A percentile compares a stretch with the other conserved stretches of the same genome.
These are phyloP conservation scores for Chrysina gloriosa DNA, from an alignment of 2,888 invertebrate genomes.

Conservation along the genomic window DNA sequence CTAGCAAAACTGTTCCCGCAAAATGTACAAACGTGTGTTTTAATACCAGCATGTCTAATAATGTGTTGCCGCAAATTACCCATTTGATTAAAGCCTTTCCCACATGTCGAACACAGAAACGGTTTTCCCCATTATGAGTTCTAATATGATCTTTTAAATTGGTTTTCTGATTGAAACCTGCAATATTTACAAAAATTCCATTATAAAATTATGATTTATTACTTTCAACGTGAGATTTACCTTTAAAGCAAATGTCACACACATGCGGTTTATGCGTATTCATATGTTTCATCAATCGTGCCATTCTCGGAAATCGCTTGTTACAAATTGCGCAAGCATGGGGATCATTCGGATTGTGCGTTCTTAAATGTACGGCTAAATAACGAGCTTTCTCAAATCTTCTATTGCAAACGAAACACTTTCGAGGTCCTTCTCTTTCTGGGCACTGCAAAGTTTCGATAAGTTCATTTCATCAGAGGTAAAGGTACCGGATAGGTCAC, in stretches of 20 bases:
- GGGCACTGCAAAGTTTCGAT: conserved; percentile 47
- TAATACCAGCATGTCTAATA: conserved; percentile 64
- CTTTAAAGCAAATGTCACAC: conserved; percentile 72
- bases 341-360: conserved; percentile 68
- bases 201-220: too few relatives aligned
- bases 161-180: conserved; percentile 66
- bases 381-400: conserved; percentile 68
- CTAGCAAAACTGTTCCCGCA: conserved; percentile 66
- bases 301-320: conserved; percentile 70
- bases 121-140: conserved; percentile 65
- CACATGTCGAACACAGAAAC: conserved; percentile 64
- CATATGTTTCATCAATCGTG: conserved; percentile 70
- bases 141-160: conserved; percentile 66
- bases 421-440: conserved; percentile 55
- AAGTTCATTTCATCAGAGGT: conserved; percentile 19
- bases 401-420: conserved; percentile 69
- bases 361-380: conserved; percentile 66
- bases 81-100: conserved; percentile 66
- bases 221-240: too few relatives aligned
- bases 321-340: conserved; percentile 70
- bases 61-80: conserved; percentile 65
- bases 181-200: conserved; percentile 40
- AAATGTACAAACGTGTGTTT: conserved; percentile 64
- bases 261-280: conserved; percentile 71
- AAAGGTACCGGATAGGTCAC: conserved; percentile 35